Conservation (phyloP, 2,888 invertebrate genomes). For the Lutraria lutraria region DNA sequence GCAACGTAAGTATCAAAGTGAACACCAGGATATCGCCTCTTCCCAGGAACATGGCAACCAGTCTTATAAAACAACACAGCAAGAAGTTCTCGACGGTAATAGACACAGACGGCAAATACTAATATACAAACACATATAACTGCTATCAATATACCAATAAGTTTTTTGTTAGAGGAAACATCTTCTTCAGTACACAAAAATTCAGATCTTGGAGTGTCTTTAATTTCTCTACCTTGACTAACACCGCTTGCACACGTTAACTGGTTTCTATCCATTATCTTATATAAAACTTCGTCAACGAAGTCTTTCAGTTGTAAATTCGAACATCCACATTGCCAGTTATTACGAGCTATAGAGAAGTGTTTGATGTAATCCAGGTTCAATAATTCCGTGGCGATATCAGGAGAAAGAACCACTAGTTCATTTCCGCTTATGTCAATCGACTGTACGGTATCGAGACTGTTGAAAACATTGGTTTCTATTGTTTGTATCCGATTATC, state of each 20-base stretch:
- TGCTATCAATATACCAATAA: conserved; percentile 58
- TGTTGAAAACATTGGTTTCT: conserved; percentile 53
- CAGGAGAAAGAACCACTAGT: conserved; percentile 40
- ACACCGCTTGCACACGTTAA: conserved; percentile 53
- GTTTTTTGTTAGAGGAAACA: conserved; percentile 7
- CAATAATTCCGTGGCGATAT: conserved; percentile 46
- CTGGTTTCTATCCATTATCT: conserved; percentile 63
- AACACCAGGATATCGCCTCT: conserved; percentile 51
- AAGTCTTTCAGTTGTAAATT: conserved; percentile 67
- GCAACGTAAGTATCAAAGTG: conserved; percentile 69
- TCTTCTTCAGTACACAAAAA: conserved; percentile 48
- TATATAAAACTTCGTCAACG: conserved; percentile 52
- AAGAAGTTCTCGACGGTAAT: conserved; percentile 69
- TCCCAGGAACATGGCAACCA: conserved; percentile 63
- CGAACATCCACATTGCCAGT: conserved; percentile 66
- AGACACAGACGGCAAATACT: conserved; percentile 52
- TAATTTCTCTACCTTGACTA: conserved; percentile 42
- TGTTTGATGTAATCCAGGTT: conserved; percentile 46
- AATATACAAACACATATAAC: conserved; percentile 46
- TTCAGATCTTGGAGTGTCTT: conserved; percentile 44
- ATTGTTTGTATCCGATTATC: conserved; percentile 55
- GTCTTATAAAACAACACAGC: conserved; percentile 63
- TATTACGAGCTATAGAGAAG: conserved; percentile 63
- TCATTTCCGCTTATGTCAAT: conserved; percentile 67
- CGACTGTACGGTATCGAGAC: conserved; percentile 53